phyloP scores from a whole-genome alignment of 2,888 invertebrate genomes.

The Laspeyria flexula region DNA sequence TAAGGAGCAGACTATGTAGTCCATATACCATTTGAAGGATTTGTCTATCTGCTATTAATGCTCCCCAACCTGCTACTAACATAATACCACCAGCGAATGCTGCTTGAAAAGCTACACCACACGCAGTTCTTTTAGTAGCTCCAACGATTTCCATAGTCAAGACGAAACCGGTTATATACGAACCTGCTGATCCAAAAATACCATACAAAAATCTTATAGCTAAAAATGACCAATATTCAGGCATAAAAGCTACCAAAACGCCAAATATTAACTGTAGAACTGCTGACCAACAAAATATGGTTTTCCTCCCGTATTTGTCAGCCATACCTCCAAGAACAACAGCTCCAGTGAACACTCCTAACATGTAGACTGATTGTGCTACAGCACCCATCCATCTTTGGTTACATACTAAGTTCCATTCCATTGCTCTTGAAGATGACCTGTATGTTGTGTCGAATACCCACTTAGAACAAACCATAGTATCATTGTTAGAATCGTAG shows the following conservation, averaged over 20 bases:
- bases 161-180: constrained; percentile 89
- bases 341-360: constrained; percentile 94
- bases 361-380: constrained; percentile 92
- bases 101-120: constrained; percentile 92
- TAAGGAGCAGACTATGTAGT: constrained; percentile 89
- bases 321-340: constrained; percentile 93
- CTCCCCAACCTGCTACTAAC: constrained; percentile 94
- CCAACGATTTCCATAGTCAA: constrained; percentile 94
- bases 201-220: constrained; percentile 90
- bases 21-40: constrained; percentile 93
- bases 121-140: constrained; percentile 91
- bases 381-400: constrained; percentile 93
- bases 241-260: constrained; percentile 91
- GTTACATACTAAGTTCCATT: constrained; percentile 94
- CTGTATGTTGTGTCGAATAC: constrained; percentile 91
- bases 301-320: constrained; percentile 93
- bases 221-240: constrained; percentile 91
- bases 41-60: constrained; percentile 89
- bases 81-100: constrained; percentile 93
- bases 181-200: constrained; percentile 94
- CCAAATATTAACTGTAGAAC: constrained; percentile 90
- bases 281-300: constrained; percentile 92
- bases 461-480: constrained; percentile 81
- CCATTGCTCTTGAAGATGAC: constrained; percentile 90
- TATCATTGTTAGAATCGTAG: constrained; percentile 70